Evolutionary conservation across 2,888 invertebrate species (phyloP), one percentile per base, ranked within the genome.

Genomic region (Ptilodon capucinus): DNA sequence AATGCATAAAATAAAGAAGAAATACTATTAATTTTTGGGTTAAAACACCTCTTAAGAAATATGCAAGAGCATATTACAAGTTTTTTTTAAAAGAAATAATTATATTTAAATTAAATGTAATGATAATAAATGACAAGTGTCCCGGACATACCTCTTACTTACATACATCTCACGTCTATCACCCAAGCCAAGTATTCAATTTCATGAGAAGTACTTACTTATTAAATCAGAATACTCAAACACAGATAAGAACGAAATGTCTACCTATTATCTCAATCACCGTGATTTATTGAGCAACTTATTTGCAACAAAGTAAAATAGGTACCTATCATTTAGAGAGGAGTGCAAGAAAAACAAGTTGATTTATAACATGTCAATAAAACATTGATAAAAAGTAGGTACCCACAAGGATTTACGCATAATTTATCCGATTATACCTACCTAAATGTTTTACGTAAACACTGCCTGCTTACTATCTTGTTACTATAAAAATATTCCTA

Each of bases 341-440:
- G 19, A 35, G 19, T 34, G 19, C 35, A 44, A 59, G 61, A 70
- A 68, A 63, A 68, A 71, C 69, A 71, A 59, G 45, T 36, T 54
- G 50, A 69, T 64, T 73, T 63, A 70, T 65, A 57, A 34, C 42
- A 58, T 43, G 42, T 56, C 51, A 59, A 45, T 52, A 63, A 50
- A 47, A 54, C 42, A 47, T 47, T 46, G 62, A 68, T 66, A 62
- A 57, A 58, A 53, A 44, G 11, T 42, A 30, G 36, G 36, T 30
- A 25, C 41, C 40, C 25, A 44, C 25, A 41, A 25, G 23, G n/a
- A n/a, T n/a, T n/a, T n/a, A n/a, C n/a, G n/a, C n/a, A n/a, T n/a
- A n/a, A n/a, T n/a, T n/a, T n/a, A n/a, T n/a, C n/a, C n/a, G n/a
- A n/a, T n/a, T n/a, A n/a, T n/a, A n/a, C n/a, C n/a, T n/a, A n/a